phyloP scores from a whole-genome alignment of 2,888 invertebrate genomes.

The Brachypterus glaber region DNA sequence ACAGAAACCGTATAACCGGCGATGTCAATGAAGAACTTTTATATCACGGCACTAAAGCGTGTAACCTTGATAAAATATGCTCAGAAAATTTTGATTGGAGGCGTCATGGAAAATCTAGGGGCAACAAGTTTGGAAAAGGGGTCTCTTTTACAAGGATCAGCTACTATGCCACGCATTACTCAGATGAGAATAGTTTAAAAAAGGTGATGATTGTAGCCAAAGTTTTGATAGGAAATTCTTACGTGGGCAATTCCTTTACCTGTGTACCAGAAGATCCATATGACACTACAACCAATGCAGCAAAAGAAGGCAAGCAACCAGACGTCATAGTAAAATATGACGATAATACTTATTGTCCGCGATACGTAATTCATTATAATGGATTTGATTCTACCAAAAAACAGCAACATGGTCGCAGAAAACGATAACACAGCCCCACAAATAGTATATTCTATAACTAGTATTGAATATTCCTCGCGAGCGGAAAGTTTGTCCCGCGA shows the following conservation, averaged over 20 bases:
- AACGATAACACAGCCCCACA: too few species aligned
- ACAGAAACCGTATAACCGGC: too few species aligned
- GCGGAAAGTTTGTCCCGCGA: too few species aligned
- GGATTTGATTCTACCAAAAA: not conserved
- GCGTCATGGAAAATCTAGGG: conserved; percentile 7
- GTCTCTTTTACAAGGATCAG: conserved; percentile 18
- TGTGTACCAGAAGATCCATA: conserved; percentile 13
- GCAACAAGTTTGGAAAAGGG: conserved; percentile 18
- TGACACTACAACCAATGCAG: conserved; percentile 14
- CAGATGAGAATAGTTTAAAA: not conserved
- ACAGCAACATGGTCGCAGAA: too few species aligned
- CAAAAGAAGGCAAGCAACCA: too few species aligned
- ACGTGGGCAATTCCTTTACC: conserved; percentile 7
- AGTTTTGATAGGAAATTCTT: conserved; percentile 13
- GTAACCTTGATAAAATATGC: conserved; percentile 14
- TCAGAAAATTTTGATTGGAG: conserved; percentile 14
- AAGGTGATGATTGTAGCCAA: conserved; percentile 18
- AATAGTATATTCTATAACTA: too few species aligned
- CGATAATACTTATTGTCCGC: conserved; percentile 15
- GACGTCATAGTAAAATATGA: conserved; percentile 19
- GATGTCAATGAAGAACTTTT: conserved; percentile 5
- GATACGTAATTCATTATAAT: conserved; percentile 13
- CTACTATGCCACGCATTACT: conserved; percentile 18
- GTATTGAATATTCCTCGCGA: too few species aligned
- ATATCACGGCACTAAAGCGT: conserved; percentile 16